Evolutionary conservation across 1,140 invertebrate species (phyloP), one percentile per base, ranked within the genome.

Genomic region (Macrobrachium rosenbergii): DNA sequence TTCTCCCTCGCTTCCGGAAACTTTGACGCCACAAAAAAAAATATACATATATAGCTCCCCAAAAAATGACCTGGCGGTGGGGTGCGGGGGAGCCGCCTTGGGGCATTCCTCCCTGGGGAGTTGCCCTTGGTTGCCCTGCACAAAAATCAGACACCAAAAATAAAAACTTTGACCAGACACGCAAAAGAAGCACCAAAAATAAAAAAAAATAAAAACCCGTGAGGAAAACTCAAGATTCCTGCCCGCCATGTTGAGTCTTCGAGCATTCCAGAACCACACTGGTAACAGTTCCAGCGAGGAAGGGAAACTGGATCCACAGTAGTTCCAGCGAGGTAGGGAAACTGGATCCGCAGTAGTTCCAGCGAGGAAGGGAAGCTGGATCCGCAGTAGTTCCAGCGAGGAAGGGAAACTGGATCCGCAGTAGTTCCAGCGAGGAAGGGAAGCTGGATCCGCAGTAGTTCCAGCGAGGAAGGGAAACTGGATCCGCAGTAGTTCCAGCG

Each of bases 51-150:
- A 37, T 8, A 52, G 52, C 69, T 83, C 45, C 45, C 58, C 45
- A 23, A 69, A 28, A 21, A 14, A 69, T 82, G 85, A 87, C 85
- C 85, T 87, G 85, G 28, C 69, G 76, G 78, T 73, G 85, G 85
- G 28, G 79, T 73, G 78, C 60, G 60, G 78, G 77, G 78, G 28
- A 52, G 78, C 58, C 64, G 23, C 37, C 58, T 59, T 19, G 67
- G 67, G 69, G n/a, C 17, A 52, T 17, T 23, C 58, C 21, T n/a
- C 59, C 23, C 72, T 43, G 37, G 28, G 75, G 23, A 16, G 83
- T 7, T 19, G 28, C 83, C 60, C 62, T 11, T 60, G 21, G 73
- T 60, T 76, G 82, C 73, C 52, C 60, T 80, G 63, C 60, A 63
- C 14, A 62, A 43, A 63, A 45, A 77, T 21, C 52, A 23, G 75